Conservation (phyloP, 2,888 invertebrate genomes). For the Agrotis puta region DNA sequence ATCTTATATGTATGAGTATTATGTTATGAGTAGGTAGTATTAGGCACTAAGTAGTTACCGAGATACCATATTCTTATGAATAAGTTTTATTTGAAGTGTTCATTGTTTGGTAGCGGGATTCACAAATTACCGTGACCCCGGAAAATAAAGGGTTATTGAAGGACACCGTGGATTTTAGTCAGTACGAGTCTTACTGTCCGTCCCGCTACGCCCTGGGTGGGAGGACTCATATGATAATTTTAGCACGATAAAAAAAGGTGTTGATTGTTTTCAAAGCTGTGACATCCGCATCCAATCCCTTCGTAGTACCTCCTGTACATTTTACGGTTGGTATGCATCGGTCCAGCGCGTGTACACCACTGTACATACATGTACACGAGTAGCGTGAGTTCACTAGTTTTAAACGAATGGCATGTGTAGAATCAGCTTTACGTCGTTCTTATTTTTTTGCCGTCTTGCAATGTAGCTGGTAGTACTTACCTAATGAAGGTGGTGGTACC, state of each 20-base stretch:
- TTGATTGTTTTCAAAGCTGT: neutral
- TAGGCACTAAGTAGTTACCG: neutral
- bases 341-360: neutral
- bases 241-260: too few relatives aligned
- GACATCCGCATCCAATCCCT: constrained; percentile 44
- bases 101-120: too few relatives aligned
- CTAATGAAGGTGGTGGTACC: too few relatives aligned
- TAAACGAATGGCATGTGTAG: constrained; percentile 52
- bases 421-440: constrained; percentile 30
- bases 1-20: neutral
- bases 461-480: constrained; percentile 11
- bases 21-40: neutral
- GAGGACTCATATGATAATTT: too few relatives aligned
- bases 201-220: too few relatives aligned
- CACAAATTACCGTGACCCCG: too few relatives aligned
- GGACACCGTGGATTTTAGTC: too few relatives aligned
- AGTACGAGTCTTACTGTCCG: too few relatives aligned
- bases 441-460: constrained; percentile 9
- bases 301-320: constrained; percentile 39
- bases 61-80: neutral
- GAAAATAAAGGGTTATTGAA: too few relatives aligned
- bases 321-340: constrained; percentile 41
- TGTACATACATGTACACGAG: constrained; percentile 1
- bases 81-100: neutral
- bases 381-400: constrained; percentile 32